These are phyloP conservation scores for Cheirogaleus major DNA, from an alignment of 2,797 vertebrate genomes.

Conservation along the genomic window DNA sequence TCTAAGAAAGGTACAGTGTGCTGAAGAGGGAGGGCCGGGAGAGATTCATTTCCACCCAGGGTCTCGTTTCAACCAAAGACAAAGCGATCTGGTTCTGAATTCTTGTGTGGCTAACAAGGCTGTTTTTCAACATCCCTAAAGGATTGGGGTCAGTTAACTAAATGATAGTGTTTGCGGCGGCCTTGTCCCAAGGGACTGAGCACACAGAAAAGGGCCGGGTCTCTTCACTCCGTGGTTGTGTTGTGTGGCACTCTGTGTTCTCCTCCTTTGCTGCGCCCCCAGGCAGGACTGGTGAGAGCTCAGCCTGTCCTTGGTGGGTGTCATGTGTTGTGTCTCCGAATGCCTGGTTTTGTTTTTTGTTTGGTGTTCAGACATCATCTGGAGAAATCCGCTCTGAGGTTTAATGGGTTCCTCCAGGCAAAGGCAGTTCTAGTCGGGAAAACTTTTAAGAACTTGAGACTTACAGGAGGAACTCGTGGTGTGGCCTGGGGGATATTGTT, in stretches of 20 bases:
- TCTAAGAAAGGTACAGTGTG: neutral
- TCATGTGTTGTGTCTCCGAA: conserved; percentile 49
- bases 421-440: conserved; percentile 66
- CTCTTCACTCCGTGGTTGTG: neutral
- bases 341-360: conserved; percentile 28
- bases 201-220: neutral
- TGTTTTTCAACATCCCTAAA: conserved; percentile 35
- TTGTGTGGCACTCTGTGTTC: neutral
- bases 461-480: conserved; percentile 75
- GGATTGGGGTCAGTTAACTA: conserved; percentile 19
- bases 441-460: conserved; percentile 78
- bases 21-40: neutral
- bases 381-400: conserved; percentile 63
- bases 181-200: neutral
- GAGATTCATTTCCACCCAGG: neutral
- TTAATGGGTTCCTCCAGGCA: conserved; percentile 70
- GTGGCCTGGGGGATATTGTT: conserved; percentile 65
- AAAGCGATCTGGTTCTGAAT: conserved; percentile 6
- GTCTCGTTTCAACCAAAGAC: neutral
- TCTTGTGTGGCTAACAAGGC: conserved; percentile 31
- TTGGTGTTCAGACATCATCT: conserved; percentile 71
- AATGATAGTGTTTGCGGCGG: neutral
- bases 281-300: neutral
- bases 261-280: neutral
- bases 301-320: neutral